Evolutionary conservation across 2,797 vertebrate genomes (phyloP), one percentile per base, ranked within the genome.

Genomic region (Huso huso): DNA sequence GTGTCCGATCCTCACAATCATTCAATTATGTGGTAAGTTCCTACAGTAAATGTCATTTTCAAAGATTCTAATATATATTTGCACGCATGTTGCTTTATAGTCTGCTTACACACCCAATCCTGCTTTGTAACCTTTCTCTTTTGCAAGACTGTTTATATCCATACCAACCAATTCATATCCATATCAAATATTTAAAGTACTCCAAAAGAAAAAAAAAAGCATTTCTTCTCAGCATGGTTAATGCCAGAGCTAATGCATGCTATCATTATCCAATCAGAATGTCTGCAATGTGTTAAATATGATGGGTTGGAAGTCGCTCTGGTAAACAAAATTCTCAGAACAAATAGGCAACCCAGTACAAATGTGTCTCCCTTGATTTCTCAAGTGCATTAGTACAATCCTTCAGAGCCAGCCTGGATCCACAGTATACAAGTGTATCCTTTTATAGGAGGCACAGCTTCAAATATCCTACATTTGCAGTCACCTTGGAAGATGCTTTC

Each of bases 331-430:
- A 66, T 70, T 70, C 66, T 60, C 49, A 57, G 58, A 70, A 69
- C 69, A 70, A 68, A 63, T 68, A 55, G 73, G 63, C 71, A 73
- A 63, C 0, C 66, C 62, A 48, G 12, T 58, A n/a, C 15, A 7
- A n/a, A 13, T 51, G 7, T 67, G 64, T 73, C 60, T 65, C 61
- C 67, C 64, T 57, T 72, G 37, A 74, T 68, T 68, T 63, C 65
- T 72, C 74, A 66, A 60, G 64, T 58, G 69, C 61, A 79, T 80
- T 74, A 68, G 66, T 70, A 70, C 69, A 64, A n/a, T 62, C 62
- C 65, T 70, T 67, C 64, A 72, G 50, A 61, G 48, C 51, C 15
- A 18, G 62, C 48, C 49, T 66, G 58, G 58, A 70, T 58, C 63
- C 57, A 64, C 55, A 63, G 70, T 68, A 65, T 64, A 64, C 23